These are phyloP conservation scores for Pygoscelis adeliae DNA, from an alignment of 2,113 vertebrate genomes.

Conservation along the genomic window DNA sequence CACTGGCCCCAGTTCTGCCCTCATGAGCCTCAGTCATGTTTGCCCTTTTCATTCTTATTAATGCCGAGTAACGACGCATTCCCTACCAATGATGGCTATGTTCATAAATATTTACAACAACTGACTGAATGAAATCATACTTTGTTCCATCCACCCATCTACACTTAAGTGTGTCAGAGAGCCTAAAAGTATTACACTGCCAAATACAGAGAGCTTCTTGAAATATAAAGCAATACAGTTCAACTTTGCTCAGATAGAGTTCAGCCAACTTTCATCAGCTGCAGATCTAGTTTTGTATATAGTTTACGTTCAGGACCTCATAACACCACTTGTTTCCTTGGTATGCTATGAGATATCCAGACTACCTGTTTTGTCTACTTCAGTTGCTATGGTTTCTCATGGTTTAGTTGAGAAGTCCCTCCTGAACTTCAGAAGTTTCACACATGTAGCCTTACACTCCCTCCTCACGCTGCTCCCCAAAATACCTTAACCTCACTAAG, in stretches of 20 bases:
- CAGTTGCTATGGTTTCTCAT: background rate
- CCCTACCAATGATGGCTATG: constrained; percentile 35
- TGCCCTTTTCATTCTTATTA: constrained; percentile 20
- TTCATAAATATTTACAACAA: constrained; percentile 77
- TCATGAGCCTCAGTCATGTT: background rate
- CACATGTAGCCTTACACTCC: background rate
- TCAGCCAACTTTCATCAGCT: constrained; percentile 4
- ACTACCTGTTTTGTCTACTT: background rate
- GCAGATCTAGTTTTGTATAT: background rate
- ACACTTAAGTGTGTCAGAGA: constrained; percentile 10
- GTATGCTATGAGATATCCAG: background rate
- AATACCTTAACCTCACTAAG: background rate
- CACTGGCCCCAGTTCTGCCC: background rate
- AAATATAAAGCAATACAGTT: background rate
- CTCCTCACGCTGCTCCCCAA: background rate
- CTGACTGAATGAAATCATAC: constrained; percentile 56
- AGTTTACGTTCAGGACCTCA: background rate
- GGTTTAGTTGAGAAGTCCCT: background rate
- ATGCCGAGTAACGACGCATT: background rate
- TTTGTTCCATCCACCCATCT: constrained; percentile 48
- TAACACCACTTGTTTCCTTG: background rate
- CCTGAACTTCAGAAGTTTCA: background rate
- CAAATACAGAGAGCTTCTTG: background rate
- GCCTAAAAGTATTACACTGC: background rate
- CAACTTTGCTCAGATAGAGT: background rate